Conservation (phyloP, 2,888 invertebrate genomes). For the Fragum sueziense region DNA sequence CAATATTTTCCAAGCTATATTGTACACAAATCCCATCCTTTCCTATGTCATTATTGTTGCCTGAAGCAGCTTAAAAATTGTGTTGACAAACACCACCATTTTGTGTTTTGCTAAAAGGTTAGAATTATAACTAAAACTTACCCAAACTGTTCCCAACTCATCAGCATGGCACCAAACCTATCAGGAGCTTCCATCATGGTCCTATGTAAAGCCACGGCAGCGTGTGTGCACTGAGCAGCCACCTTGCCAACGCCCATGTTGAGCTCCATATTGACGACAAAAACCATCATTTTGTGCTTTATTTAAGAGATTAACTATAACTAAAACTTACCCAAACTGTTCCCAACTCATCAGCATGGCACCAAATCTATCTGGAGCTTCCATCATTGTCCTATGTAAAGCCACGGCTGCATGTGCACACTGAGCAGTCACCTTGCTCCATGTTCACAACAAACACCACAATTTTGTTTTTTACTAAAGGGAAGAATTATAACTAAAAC, state of each 20-base stretch:
- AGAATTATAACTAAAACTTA: slow-evolving; percentile 61
- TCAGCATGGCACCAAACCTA: slow-evolving; percentile 80
- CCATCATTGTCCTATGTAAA: slow-evolving; percentile 84
- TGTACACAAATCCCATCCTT: no score
- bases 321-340: slow-evolving; percentile 82
- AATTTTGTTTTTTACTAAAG: slow-evolving; percentile 87
- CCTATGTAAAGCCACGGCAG: slow-evolving; percentile 85
- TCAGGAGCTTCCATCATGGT: slow-evolving; percentile 82
- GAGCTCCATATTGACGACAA: slow-evolving; percentile 86
- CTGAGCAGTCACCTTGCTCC: slow-evolving; percentile 84
- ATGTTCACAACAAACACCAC: slow-evolving; percentile 87
- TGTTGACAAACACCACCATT: slow-evolving; percentile 88
- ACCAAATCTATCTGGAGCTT: slow-evolving; percentile 80
- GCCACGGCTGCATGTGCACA: slow-evolving; percentile 86
- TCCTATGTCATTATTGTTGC: no score
- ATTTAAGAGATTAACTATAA: no score
- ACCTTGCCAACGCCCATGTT: slow-evolving; percentile 87
- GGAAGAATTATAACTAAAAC: no score
- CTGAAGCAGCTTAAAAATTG: no score
- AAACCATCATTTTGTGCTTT: no score
- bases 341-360: slow-evolving; percentile 82
- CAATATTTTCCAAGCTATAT: no score
- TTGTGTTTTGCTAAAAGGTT: no score
- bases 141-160: slow-evolving; percentile 83
- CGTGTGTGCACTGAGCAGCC: slow-evolving; percentile 84